Base-by-base conservation (phyloP, 2,797 vertebrate genomes). In the Myotis myotis region DNA sequence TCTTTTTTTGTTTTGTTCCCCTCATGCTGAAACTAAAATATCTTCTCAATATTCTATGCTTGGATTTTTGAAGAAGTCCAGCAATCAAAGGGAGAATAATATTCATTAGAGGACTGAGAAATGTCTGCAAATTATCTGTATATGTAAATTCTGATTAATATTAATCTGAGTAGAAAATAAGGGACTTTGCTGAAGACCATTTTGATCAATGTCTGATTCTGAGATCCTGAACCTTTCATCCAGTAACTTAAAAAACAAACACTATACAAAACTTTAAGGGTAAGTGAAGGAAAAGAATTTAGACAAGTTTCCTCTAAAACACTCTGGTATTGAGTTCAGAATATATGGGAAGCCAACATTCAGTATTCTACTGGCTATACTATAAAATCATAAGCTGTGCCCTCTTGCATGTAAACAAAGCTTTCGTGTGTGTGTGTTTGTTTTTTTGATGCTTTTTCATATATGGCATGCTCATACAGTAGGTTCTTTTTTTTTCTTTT, bases 251-350 rank as follows among this genome's bases (percentile, higher is more conserved):
- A 75, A 87, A 89, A 94, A 83, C 36, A 3, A 70, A 41, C 86
- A 79, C n/a, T 78, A 70, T 78, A 83, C 1, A n/a, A 68, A 7
- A 57, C 62, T 74, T 80, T 64, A 78, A 95, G 38, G 62, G 10
- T 75, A 86, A 60, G 13, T 83, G 30, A 70, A 75, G 60, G 38
- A 79, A 96, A 78, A 95, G 23, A 95, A 86, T 92, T 88, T 88
- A 95, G 80, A 66, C 20, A 89, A 47, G 49, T 72, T 92, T 87
- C 66, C n/a, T 95, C 57, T 93, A 64, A 96, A 95, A 95, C 23
- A 71, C 80, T 68, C 25, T 87, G 87, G 9, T 75, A 84, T 78
- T 11, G 6, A 87, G 15, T 78, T 71, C 53, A 85, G 47, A 30
- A 85, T 4, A 76, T 62, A 86, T 55, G 12, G 53, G 47, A 81